A percentile compares a stretch with the other conserved stretches of the same genome.
Conservation (phyloP, 2,888 invertebrate genomes). For the Epinotia brunnichana region DNA sequence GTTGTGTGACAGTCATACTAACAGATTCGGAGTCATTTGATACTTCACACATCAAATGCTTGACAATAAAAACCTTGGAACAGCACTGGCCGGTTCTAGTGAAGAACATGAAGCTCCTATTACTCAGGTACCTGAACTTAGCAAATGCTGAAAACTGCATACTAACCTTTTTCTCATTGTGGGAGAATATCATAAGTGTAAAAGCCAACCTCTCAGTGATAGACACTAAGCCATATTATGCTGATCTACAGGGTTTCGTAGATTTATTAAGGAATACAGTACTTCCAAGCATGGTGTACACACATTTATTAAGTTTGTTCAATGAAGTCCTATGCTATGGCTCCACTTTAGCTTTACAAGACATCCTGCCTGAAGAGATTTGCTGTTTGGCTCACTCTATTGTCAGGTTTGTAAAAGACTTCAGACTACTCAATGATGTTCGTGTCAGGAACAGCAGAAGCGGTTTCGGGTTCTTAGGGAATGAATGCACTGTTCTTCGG, state of each 20-base stretch:
- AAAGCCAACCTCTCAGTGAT: conserved; percentile 95
- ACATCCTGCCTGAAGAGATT: conserved; percentile 93
- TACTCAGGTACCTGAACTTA: conserved; percentile 83
- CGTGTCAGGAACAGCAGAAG: conserved; percentile 74
- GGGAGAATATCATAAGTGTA: conserved; percentile 95
- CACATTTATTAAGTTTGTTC: conserved; percentile 92
- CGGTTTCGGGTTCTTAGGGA: conserved; percentile 77
- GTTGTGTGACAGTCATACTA: conserved; percentile 85
- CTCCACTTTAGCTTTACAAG: conserved; percentile 94
- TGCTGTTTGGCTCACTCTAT: conserved; percentile 93
- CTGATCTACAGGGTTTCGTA: conserved; percentile 91
- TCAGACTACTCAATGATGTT: conserved; percentile 87
- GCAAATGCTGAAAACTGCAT: conserved; percentile 87
- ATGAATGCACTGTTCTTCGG: conserved; percentile 69
- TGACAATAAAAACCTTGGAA: conserved; percentile 93
- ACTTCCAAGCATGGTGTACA: conserved; percentile 92
- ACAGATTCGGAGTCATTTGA: conserved; percentile 93
- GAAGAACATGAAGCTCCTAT: conserved; percentile 85
- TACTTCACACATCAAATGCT: conserved; percentile 92
- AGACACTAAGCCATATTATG: conserved; percentile 94
- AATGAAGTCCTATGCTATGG: conserved; percentile 96
- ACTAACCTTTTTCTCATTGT: conserved; percentile 91
- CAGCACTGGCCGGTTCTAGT: conserved; percentile 93
- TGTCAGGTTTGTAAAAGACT: conserved; percentile 93
- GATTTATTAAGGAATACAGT: conserved; percentile 86